Percentiles rank a stretch among this genome's conserved stretches.
Conservation (phyloP, 2,113 vertebrate species). For the Halcyon malimbica region DNA sequence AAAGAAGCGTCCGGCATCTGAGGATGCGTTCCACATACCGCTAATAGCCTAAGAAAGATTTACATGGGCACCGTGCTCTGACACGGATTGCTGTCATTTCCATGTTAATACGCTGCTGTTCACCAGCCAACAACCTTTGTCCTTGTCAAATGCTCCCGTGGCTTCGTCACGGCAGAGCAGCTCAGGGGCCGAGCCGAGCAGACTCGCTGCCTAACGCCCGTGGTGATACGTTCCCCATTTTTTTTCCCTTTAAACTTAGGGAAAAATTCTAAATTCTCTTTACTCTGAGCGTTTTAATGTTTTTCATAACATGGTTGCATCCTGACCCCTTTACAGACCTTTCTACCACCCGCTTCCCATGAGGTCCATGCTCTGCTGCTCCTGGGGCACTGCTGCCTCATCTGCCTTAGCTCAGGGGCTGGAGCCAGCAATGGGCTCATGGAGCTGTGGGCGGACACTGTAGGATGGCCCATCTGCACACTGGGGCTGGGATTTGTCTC, state of each 20-base stretch:
- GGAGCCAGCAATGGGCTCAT: fast-evolving
- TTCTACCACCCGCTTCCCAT: background rate
- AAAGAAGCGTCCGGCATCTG: background rate
- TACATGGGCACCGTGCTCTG: background rate
- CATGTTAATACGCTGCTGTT: background rate
- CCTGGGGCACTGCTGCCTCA: background rate
- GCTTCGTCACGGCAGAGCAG: slow-evolving; percentile 8
- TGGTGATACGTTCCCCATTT: background rate
- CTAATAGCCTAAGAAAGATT: background rate
- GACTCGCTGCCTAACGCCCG: background rate
- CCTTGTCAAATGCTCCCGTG: background rate
- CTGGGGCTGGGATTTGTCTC: background rate
- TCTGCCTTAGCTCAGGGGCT: fast-evolving
- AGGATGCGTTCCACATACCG: background rate
- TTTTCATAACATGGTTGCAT: fast-evolving
- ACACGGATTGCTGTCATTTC: slow-evolving; percentile 24
- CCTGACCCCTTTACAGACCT: background rate
- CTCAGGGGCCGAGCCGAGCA: background rate
- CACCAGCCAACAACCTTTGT: slow-evolving; percentile 31
- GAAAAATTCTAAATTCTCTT: background rate
- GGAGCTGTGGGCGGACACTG: background rate
- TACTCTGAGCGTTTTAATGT: background rate
- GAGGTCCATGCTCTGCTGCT: background rate
- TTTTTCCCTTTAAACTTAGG: background rate
- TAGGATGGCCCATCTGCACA: background rate